Percentiles rank a stretch among this genome's conserved stretches.
These are phyloP conservation scores for Xenopus borealis DNA, from an alignment of 2,113 vertebrate genomes.

Conservation along the genomic window DNA sequence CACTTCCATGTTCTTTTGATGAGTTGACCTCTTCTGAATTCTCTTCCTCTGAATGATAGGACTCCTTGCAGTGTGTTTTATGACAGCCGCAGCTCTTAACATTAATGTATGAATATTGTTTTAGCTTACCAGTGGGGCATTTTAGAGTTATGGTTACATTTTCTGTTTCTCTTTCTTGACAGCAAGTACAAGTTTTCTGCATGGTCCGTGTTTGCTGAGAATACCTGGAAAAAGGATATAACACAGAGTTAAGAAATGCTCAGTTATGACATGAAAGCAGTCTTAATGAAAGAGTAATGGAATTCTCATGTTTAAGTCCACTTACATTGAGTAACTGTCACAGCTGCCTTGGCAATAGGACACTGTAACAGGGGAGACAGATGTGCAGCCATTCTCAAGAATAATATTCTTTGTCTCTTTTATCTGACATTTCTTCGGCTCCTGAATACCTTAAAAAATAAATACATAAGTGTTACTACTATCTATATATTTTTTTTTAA, in stretches of 20 bases:
- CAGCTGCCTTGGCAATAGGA: constrained; percentile 78
- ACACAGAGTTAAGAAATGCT: not conserved
- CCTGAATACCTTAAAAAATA: constrained; percentile 3
- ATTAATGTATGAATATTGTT: constrained; percentile 58
- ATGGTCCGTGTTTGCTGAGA: constrained; percentile 68
- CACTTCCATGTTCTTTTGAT: not conserved
- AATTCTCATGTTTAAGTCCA: constrained; percentile 30
- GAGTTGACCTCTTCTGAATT: not conserved
- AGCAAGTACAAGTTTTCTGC: constrained; percentile 72
- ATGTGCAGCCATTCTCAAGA: constrained; percentile 60
- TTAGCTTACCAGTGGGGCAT: constrained; percentile 64
- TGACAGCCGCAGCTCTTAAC: constrained; percentile 71
- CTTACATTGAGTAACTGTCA: constrained; percentile 76
- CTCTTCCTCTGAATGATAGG: not conserved
- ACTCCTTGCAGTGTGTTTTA: accelerated
- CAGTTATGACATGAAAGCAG: not conserved
- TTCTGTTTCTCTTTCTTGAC: constrained; percentile 66
- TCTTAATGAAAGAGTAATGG: too few relatives aligned
- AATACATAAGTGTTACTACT: too few relatives aligned
- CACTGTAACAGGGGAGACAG: constrained; percentile 59
- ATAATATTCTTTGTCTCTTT: constrained; percentile 57
- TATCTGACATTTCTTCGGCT: constrained; percentile 58
- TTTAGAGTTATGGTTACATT: constrained; percentile 60
- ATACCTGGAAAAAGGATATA: constrained; percentile 65
- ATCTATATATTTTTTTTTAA: too few relatives aligned